A percentile compares a stretch with the other conserved stretches of the same genome.
phyloP scores from a whole-genome alignment of 2,113 vertebrate genomes.

The Apteryx owenii region DNA sequence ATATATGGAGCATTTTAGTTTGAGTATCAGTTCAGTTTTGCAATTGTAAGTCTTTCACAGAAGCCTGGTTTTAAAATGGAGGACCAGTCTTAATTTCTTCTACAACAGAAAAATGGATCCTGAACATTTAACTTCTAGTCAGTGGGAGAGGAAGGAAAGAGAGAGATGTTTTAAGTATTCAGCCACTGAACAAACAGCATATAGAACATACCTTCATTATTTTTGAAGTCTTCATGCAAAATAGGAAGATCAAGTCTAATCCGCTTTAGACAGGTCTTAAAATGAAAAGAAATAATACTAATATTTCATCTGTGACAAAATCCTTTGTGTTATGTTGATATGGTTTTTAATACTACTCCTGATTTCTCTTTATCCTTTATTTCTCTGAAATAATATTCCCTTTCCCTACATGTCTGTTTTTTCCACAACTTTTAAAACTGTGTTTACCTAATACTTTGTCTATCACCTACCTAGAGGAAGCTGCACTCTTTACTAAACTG shows the following conservation, averaged over 20 bases:
- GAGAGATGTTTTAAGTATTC: not conserved
- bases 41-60: not conserved
- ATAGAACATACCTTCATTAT: slow-evolving; percentile 70
- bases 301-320: not conserved
- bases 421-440: not conserved
- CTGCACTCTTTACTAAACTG: not conserved
- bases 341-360: not conserved
- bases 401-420: not conserved
- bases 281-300: not conserved
- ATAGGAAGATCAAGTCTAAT: slow-evolving; percentile 95
- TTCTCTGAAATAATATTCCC: not conserved
- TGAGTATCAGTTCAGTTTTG: not conserved
- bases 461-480: not conserved
- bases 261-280: slow-evolving; percentile 93
- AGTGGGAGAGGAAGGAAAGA: not conserved
- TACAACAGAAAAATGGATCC: accelerated
- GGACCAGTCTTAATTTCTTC: not conserved
- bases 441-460: not conserved
- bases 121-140: not conserved
- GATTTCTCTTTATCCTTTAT: not conserved
- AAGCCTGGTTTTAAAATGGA: not conserved
- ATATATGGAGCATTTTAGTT: not conserved
- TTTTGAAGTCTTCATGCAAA: slow-evolving; percentile 86
- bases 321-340: not conserved
- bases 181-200: not conserved